phyloP scores from a whole-genome alignment of 2,113 vertebrate species.

The Semicossyphus pulcher region DNA sequence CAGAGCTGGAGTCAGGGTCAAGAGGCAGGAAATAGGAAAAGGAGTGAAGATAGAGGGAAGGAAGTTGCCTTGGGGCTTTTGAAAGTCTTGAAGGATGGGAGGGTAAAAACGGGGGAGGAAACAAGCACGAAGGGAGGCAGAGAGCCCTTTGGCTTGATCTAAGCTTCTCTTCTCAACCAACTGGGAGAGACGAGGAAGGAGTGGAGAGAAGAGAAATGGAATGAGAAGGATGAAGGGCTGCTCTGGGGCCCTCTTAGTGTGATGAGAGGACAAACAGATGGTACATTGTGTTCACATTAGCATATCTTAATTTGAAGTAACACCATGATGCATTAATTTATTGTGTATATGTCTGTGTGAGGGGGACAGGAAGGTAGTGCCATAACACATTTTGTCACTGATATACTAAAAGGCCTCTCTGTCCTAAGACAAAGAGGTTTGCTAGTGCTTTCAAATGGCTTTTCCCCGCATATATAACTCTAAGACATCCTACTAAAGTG shows the following conservation, averaged over 20 bases:
- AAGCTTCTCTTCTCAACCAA: constrained; percentile 46
- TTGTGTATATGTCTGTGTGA: constrained; percentile 36
- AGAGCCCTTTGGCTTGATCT: constrained; percentile 54
- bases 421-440: constrained; percentile 28
- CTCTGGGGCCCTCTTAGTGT: constrained; percentile 50
- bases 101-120: constrained; percentile 37
- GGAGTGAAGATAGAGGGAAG: constrained; percentile 14
- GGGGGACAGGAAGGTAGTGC: constrained; percentile 28
- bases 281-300: constrained; percentile 69
- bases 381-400: constrained; percentile 32
- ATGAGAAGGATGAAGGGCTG: constrained; percentile 38
- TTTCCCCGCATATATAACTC: constrained; percentile 4
- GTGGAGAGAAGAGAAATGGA: constrained; percentile 13
- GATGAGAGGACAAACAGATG: constrained; percentile 70
- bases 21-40: constrained; percentile 54
- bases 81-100: constrained; percentile 44
- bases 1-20: constrained; percentile 48
- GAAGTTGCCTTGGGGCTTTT: constrained; percentile 50
- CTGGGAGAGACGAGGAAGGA: constrained; percentile 37
- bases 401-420: constrained; percentile 19
- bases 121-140: constrained; percentile 32
- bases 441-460: background rate
- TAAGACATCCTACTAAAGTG: background rate
- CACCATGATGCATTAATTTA: constrained; percentile 41
- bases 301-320: constrained; percentile 63